Conservation (phyloP, 2,113 vertebrate species). For the Maccullochella peelii region DNA sequence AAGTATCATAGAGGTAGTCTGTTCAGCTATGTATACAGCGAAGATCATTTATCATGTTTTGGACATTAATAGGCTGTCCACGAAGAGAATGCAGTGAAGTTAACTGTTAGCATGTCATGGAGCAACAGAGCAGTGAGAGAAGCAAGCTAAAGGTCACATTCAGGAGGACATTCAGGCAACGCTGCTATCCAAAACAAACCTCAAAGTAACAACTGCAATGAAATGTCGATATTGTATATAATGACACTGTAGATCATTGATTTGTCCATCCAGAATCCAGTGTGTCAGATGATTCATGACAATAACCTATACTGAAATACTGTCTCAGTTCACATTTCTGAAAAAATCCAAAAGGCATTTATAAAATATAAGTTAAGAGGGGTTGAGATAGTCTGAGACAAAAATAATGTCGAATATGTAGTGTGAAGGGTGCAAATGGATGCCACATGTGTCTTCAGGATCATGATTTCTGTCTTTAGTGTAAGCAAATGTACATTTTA, state of each 20-base stretch:
- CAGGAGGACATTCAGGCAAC: neutral
- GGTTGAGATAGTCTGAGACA: neutral
- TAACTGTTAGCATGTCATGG: conserved; percentile 7
- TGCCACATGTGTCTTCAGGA: neutral
- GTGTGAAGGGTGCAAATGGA: conserved; percentile 3
- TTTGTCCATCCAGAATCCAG: neutral
- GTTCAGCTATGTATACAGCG: neutral
- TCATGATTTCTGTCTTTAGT: neutral
- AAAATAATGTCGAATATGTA: neutral
- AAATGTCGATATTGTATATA: no score
- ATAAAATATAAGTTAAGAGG: neutral
- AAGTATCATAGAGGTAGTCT: neutral
- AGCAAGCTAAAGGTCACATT: conserved; percentile 36
- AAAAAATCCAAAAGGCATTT: neutral
- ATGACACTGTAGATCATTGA: neutral
- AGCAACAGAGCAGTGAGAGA: conserved; percentile 15
- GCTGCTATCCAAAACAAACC: neutral
- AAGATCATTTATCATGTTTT: conserved; percentile 21
- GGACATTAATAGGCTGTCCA: conserved; percentile 12
- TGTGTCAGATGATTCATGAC: neutral
- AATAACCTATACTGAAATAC: neutral
- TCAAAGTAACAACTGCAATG: neutral
- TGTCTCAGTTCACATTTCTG: neutral
- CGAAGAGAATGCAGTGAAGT: conserved; percentile 6
- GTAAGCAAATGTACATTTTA: neutral